These are phyloP conservation scores for Syrista parreyssii DNA, from an alignment of 2,888 invertebrate genomes.

Conservation along the genomic window DNA sequence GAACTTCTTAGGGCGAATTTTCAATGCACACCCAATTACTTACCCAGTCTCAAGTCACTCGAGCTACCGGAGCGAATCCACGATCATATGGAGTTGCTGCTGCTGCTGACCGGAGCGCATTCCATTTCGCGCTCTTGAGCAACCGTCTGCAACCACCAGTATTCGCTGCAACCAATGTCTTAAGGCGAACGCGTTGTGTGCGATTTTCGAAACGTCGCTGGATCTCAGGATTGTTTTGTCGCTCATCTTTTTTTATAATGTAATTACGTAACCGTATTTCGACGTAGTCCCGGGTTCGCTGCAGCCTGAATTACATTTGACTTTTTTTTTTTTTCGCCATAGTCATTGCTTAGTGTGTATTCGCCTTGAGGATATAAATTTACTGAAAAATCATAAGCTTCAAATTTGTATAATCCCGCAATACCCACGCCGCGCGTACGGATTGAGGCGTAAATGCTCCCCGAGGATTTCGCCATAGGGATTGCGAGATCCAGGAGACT, in stretches of 20 bases:
- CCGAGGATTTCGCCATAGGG: background rate
- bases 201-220: background rate
- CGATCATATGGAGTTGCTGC: background rate
- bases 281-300: background rate
- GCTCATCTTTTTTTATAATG: background rate
- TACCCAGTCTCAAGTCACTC: background rate
- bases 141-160: background rate
- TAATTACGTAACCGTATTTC: background rate
- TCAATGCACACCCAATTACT: background rate
- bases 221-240: background rate
- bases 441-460: background rate
- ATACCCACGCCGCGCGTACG: too few relatives aligned
- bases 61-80: background rate
- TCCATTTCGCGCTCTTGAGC: background rate
- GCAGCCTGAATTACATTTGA: background rate
- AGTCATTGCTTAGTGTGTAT: background rate
- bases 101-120: slow-evolving; percentile 5
- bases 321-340: background rate
- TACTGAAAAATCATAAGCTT: background rate
- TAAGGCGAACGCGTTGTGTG: background rate
- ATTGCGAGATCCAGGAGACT: background rate
- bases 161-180: background rate
- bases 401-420: background rate
- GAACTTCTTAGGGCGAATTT: background rate
- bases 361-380: background rate